Conservation (phyloP, 2,113 vertebrate species). For the Acanthisitta chloris region DNA sequence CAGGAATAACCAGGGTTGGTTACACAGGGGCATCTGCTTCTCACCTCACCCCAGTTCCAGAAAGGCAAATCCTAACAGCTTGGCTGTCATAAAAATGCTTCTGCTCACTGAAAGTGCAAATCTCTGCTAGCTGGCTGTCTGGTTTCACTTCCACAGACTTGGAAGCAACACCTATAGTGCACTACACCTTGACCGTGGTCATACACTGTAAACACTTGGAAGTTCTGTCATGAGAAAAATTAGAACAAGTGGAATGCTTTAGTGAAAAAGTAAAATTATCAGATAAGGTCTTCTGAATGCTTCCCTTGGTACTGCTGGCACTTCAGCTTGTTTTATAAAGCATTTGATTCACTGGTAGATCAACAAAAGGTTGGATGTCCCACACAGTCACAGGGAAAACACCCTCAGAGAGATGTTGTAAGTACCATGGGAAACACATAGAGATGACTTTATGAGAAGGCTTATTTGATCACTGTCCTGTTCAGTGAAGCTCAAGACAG, state of each 20-base stretch:
- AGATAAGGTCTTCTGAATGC: background rate
- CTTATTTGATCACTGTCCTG: background rate
- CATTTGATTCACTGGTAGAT: background rate
- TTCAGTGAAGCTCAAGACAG: background rate
- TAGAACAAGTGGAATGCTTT: background rate
- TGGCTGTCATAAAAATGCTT: background rate
- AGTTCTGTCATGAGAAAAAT: background rate
- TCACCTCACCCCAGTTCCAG: background rate
- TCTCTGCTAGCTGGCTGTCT: background rate
- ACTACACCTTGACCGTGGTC: accelerated
- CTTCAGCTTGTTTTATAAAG: background rate
- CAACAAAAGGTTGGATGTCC: background rate
- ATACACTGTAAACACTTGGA: background rate
- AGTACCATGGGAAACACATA: background rate
- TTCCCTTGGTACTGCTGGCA: background rate
- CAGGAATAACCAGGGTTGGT: accelerated
- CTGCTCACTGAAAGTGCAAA: background rate
- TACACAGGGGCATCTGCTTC: background rate
- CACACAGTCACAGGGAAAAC: background rate
- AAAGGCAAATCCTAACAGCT: background rate
- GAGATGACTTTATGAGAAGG: background rate
- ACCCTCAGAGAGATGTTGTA: background rate
- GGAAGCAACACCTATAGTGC: no score
- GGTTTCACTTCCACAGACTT: background rate
- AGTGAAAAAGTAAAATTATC: background rate